phyloP scores from a whole-genome alignment of 1,140 invertebrate species.

The Drosophila bocki region DNA sequence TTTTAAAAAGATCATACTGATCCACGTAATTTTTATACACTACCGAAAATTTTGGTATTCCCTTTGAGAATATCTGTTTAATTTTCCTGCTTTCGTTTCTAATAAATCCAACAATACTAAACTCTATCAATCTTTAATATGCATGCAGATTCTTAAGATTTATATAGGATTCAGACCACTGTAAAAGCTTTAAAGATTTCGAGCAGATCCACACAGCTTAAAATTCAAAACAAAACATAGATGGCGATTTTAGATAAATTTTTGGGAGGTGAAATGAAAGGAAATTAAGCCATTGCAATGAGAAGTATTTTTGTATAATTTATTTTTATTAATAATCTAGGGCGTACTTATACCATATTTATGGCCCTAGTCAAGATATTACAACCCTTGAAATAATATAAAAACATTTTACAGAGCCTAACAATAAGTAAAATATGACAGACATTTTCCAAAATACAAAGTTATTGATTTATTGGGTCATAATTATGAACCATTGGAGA shows the following conservation, averaged over 20 bases:
- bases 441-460: neutral
- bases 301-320: too few relatives aligned
- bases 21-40: too few relatives aligned
- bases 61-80: neutral
- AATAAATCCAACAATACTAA: neutral
- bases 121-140: neutral
- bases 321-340: too few relatives aligned
- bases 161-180: neutral
- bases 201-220: neutral
- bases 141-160: neutral
- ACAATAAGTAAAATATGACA: neutral
- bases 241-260: conserved; percentile 1
- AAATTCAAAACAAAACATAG: neutral
- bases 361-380: too few relatives aligned
- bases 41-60: neutral
- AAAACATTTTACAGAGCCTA: neutral
- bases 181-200: neutral
- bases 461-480: neutral
- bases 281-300: too few relatives aligned
- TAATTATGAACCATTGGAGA: neutral
- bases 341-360: too few relatives aligned
- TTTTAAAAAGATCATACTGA: neutral
- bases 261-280: too few relatives aligned
- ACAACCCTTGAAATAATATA: neutral
- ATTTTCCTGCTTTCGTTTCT: neutral